Evolutionary conservation across 2,797 vertebrate species (phyloP).

Genomic region (Phalloptychus januarius): DNA sequence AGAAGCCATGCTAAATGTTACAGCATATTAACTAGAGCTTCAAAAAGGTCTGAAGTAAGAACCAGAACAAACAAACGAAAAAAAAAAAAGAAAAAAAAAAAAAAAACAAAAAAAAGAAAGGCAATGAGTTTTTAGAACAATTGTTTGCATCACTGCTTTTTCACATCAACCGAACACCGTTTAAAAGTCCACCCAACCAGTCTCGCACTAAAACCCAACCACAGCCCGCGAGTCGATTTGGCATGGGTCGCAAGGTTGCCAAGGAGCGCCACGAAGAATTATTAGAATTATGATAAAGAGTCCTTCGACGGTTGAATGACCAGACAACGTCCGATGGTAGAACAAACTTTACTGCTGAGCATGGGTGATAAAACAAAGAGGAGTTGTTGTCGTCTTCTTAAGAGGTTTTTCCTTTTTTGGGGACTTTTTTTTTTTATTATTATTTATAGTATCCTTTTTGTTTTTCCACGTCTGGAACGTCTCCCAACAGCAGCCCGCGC

Average conservation of each 20-base stretch:
- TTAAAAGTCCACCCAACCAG: slow-evolving; percentile 90
- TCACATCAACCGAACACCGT: slow-evolving; percentile 97
- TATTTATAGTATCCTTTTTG: slow-evolving; percentile 80
- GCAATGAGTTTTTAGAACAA: slow-evolving; percentile 98
- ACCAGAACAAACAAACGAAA: slow-evolving; percentile 90
- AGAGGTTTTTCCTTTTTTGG: slow-evolving; percentile 63
- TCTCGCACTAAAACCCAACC: slow-evolving; percentile 90
- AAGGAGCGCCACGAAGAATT: slow-evolving; percentile 81
- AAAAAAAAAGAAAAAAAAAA: slow-evolving; percentile 85
- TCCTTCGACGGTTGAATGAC: slow-evolving; percentile 88
- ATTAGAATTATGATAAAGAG: slow-evolving; percentile 76
- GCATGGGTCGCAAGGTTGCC: slow-evolving; percentile 88
- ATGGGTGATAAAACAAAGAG: slow-evolving; percentile 93
- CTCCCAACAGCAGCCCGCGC: slow-evolving; percentile 91
- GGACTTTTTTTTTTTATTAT: slow-evolving; percentile 49
- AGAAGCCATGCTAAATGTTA: slow-evolving; percentile 99
- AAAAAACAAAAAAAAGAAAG: slow-evolving; percentile 88
- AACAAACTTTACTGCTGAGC: slow-evolving; percentile 93
- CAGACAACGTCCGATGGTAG: slow-evolving; percentile 87
- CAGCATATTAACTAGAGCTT: slow-evolving; percentile 97
- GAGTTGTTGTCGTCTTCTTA: slow-evolving; percentile 81
- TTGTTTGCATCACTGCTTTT: slow-evolving; percentile 93
- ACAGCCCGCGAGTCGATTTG: slow-evolving; percentile 89
- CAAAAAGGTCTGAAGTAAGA: slow-evolving; percentile 93
- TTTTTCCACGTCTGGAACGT: slow-evolving; percentile 88